Conservation (phyloP, 2,113 vertebrate genomes). For the Psophia crepitans region DNA sequence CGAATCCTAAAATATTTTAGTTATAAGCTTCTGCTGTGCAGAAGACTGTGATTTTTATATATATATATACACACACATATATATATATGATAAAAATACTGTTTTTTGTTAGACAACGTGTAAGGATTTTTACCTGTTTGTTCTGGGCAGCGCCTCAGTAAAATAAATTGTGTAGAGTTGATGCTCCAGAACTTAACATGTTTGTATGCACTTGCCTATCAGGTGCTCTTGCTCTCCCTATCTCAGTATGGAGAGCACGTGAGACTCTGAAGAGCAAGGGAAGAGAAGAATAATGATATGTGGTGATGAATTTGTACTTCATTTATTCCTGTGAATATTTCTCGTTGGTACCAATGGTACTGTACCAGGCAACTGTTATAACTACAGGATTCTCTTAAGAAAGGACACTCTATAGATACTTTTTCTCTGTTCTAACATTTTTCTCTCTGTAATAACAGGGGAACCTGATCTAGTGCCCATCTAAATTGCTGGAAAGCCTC, state of each 20-base stretch:
- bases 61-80: conserved; percentile 8
- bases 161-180: conserved; percentile 43
- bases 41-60: conserved; percentile 71
- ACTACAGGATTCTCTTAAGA: conserved; percentile 62
- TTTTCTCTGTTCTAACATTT: conserved; percentile 23
- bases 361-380: conserved; percentile 69
- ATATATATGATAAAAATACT: conserved; percentile 57
- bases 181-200: conserved; percentile 63
- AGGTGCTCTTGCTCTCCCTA: neutral
- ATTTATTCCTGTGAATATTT: conserved; percentile 81
- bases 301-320: conserved; percentile 71
- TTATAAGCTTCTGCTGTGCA: conserved; percentile 80
- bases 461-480: neutral
- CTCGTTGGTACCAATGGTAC: conserved; percentile 81
- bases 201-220: conserved; percentile 67
- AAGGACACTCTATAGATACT: conserved; percentile 43
- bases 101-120: conserved; percentile 72
- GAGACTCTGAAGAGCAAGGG: conserved; percentile 64
- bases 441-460: neutral
- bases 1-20: conserved; percentile 70
- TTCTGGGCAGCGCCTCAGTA: conserved; percentile 69
- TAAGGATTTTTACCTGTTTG: conserved; percentile 72
- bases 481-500: neutral
- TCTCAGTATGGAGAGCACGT: neutral
- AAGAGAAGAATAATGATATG: conserved; percentile 53